Evolutionary conservation across 2,113 vertebrate genomes (phyloP).

Genomic region (Rhinopithecus roxellana): DNA sequence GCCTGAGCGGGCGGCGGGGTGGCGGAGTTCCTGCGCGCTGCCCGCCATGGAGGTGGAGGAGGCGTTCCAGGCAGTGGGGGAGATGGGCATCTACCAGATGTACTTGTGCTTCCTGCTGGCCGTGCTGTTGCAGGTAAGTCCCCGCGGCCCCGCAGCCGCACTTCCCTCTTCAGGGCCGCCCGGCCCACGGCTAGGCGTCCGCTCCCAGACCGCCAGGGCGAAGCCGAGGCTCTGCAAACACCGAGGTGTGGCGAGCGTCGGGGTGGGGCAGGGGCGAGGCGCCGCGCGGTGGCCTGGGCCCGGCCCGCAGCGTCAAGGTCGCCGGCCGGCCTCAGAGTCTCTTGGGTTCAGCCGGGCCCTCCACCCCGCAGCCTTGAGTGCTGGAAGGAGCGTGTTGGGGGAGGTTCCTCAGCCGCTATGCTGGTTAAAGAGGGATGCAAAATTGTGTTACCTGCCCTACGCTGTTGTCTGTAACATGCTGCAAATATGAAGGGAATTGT

Average conservation of each 20-base stretch:
- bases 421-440: not conserved
- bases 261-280: not conserved
- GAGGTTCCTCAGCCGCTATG: fast-evolving
- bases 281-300: not conserved
- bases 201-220: not conserved
- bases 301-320: not conserved
- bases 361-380: not conserved
- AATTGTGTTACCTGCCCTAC: not conserved
- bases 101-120: constrained; percentile 86
- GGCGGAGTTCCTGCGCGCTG: not conserved
- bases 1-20: not conserved
- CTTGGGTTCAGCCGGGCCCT: too few relatives aligned
- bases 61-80: constrained; percentile 84
- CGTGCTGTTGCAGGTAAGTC: constrained; percentile 87
- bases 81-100: constrained; percentile 87
- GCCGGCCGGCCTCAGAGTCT: not conserved
- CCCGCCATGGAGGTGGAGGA: constrained; percentile 86
- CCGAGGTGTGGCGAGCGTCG: not conserved
- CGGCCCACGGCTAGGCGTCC: too few relatives aligned
- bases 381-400: not conserved
- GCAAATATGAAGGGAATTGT: not conserved
- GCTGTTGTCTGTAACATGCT: not conserved
- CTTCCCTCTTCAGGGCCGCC: too few relatives aligned
- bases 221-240: fast-evolving
- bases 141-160: not conserved